phyloP scores from a whole-genome alignment of 37 sponge, comb jelly and placozoan genomes.

The Ianthella basta region DNA sequence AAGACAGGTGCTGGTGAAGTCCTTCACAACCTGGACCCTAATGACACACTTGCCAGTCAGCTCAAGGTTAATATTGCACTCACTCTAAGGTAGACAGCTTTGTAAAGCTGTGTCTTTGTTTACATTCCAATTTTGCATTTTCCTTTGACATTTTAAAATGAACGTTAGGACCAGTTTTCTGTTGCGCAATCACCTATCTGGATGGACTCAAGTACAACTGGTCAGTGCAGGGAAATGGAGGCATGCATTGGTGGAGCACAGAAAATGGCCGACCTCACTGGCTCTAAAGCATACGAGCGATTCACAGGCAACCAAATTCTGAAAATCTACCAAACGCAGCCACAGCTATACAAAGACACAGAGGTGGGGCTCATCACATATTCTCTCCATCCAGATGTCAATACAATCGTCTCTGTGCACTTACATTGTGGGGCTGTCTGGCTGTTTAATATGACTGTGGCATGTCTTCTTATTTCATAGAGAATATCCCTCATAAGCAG shows the following conservation, averaged over 20 bases:
- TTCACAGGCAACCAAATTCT: slow-evolving; percentile 93
- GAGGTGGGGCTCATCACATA: slow-evolving; percentile 38
- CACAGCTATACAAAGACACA: slow-evolving; percentile 33
- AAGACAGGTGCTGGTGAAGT: slow-evolving; percentile 58
- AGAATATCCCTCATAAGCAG: slow-evolving; percentile 89
- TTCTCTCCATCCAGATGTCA: not conserved
- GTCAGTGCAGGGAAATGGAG: slow-evolving; percentile 80
- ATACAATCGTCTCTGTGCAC: not conserved
- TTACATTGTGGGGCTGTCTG: not conserved
- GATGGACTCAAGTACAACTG: slow-evolving; percentile 95
- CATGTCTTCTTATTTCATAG: slow-evolving; percentile 19
- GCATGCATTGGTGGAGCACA: slow-evolving; percentile 71
- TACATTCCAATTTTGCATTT: too few relatives aligned
- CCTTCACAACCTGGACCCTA: slow-evolving; percentile 48
- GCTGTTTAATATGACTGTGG: too few relatives aligned
- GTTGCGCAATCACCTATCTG: slow-evolving; percentile 83
- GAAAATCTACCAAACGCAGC: slow-evolving; percentile 63
- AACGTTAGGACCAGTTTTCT: slow-evolving; percentile 66
- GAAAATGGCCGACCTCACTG: slow-evolving; percentile 76
- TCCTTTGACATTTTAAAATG: too few relatives aligned
- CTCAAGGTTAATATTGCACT: slow-evolving; percentile 76
- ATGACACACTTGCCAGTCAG: slow-evolving; percentile 47
- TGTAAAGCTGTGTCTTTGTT: too few relatives aligned
- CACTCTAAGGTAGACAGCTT: too few relatives aligned
- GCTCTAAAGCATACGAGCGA: slow-evolving; percentile 93